Base-by-base conservation (phyloP, 2,113 vertebrate genomes). In the Limnothrissa miodon region DNA sequence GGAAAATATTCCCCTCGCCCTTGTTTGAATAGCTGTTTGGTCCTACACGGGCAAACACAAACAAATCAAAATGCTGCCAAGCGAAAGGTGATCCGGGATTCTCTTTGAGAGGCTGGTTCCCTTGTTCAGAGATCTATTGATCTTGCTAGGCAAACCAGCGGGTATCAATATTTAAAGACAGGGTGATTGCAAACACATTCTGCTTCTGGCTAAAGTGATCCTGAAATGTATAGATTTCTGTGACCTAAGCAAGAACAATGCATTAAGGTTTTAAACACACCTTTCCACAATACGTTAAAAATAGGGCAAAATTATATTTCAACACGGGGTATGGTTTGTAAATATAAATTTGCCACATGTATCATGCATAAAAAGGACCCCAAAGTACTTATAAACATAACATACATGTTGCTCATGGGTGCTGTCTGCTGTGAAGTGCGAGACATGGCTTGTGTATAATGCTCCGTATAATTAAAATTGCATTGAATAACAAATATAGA, bases 161-260 rank as follows among this genome's bases (percentile, higher is more conserved):
- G 45, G 36, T 48, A 83, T 83, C 51, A 83, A 83, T 85, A 86
- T 82, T 87, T 85, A 36, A 85, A 79, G 48, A 25, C 39, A 42
- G 11, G 66, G 25, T 33, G 66, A 33, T 5, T 74, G 29, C 66
- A 74, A 74, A 33, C 29, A 36, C 33, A 17, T 2, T 74, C 66
- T 74, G 29, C 66, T 74, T 74, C 36, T 17, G 1, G 66, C 66
- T 74, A 13, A 36, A 5, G 66, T 17, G 66, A 74, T 74, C 13
- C 9, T 74, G 13, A 74, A 13, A 39, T 70, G 13, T 17, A 36
- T 74, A 17, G 66, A 74, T 74, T 23, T 74, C 29, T 74, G 11
- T 74, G 66, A 17, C 66, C 66, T 29, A 23, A 21, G 13, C 33
- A 74, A 74, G 33, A 36, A 33, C 33, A 36, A 2, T 33, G 29